Evolutionary conservation across 2,113 vertebrate species (phyloP), one percentile per base, ranked within the genome.

Genomic region (Protobothrops mucrosquamatus): DNA sequence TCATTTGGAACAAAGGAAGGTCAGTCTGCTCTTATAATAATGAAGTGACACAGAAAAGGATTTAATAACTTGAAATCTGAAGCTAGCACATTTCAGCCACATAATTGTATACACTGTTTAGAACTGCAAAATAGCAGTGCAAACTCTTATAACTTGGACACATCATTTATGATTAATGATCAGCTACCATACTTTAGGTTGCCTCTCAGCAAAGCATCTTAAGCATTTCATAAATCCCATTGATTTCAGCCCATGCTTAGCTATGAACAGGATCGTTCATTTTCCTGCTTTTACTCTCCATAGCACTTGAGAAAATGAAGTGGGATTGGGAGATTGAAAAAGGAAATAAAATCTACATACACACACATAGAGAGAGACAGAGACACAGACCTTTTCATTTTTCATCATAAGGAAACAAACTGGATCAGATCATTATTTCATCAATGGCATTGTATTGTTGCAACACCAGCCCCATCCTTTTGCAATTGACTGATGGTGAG

Each of bases 11-110:
- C 48, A 94, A 5, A 1, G 0, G 86, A 48, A 95, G 88, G 94
- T 85, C 85, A 85, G 10, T 22, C 26, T 92, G 92, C 61, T 95
- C 95, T 51, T 1, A 89, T 14, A 90, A 0, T 94, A 95, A 93
- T 57, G 95, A 89, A 95, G 95, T 94, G 1, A 34, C 85, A 3
- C 0, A n/a, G 88, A 92, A 93, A 87, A 20, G 9, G 14, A 34
- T 52, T 64, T 23, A 94, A 48, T 88, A 43, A 2, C 26, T 0
- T 86, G 95, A 90, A 91, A 94, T 15, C 43, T 1, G 69, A 11
- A 90, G 92, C 1, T 20, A 0, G 14, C 23, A 34, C 69, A 74
- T 3, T 74, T 29, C 9, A 74, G 23, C 51, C 86, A 48, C 18
- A 15, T 51, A 87, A 34, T 74, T 74, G 34, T 7, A 34, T 34